Evolutionary conservation across 2,888 invertebrate species (phyloP).

Genomic region (Microctonus hyperodae): DNA sequence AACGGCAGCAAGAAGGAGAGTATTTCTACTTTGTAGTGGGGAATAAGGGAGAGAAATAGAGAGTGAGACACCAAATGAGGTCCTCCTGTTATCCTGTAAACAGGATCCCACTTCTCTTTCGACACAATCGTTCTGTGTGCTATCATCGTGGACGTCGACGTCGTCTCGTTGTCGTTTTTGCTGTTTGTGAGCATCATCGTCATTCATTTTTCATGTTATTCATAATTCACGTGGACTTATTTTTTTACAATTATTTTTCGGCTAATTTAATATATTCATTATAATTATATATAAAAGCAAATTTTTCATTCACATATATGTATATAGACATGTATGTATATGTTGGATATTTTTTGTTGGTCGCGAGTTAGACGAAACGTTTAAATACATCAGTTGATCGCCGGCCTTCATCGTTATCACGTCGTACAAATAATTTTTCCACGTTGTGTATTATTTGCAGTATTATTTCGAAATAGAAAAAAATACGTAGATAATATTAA

Average conservation of each 20-base stretch:
- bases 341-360: background rate
- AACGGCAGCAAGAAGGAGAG: conserved; percentile 17
- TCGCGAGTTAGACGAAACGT: background rate
- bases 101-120: conserved; percentile 40
- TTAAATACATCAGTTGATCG: conserved; percentile 25
- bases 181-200: too few relatives aligned
- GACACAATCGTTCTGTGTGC: conserved; percentile 13
- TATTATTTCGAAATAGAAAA: too few relatives aligned
- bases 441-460: too few relatives aligned
- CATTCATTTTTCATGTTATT: too few relatives aligned
- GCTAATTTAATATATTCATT: background rate
- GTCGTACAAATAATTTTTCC: background rate
- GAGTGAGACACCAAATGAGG: conserved; percentile 31
- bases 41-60: background rate
- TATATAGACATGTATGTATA: too few relatives aligned
- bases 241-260: background rate
- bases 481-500: too few relatives aligned
- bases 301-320: too few relatives aligned
- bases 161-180: background rate
- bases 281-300: background rate
- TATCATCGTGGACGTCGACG: conserved; percentile 15
- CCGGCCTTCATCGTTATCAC: conserved; percentile 17
- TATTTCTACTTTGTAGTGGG: background rate
- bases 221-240: background rate
- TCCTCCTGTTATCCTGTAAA: conserved; percentile 53